phyloP scores from a whole-genome alignment of 2,113 vertebrate species.

The Tragulus kanchil region DNA sequence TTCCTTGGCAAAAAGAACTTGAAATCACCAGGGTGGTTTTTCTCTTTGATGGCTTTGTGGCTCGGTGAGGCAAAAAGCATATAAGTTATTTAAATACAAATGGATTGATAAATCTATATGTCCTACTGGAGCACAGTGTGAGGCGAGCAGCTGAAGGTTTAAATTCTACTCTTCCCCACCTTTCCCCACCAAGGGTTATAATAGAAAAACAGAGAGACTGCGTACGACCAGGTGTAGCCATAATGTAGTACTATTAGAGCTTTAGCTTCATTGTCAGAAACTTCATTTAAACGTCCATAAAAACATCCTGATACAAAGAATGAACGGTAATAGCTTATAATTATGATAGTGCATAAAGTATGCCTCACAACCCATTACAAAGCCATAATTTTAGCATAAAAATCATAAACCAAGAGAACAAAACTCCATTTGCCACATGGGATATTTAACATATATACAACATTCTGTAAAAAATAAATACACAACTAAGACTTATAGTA shows the following conservation, averaged over 20 bases:
- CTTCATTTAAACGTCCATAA: slow-evolving; percentile 78
- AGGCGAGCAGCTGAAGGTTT: slow-evolving; percentile 32
- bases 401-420: slow-evolving; percentile 67
- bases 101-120: slow-evolving; percentile 60
- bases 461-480: not conserved
- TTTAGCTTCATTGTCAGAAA: slow-evolving; percentile 71
- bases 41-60: slow-evolving; percentile 45
- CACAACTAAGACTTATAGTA: not conserved
- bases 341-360: slow-evolving; percentile 72
- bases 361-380: slow-evolving; percentile 71
- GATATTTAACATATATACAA: not conserved
- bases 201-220: not conserved
- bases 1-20: slow-evolving; percentile 41
- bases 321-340: slow-evolving; percentile 81
- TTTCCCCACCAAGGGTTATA: slow-evolving; percentile 43
- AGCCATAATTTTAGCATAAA: slow-evolving; percentile 73
- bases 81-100: slow-evolving; percentile 72
- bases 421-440: not conserved
- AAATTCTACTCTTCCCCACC: not conserved
- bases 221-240: slow-evolving; percentile 16
- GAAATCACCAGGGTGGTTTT: slow-evolving; percentile 29
- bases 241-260: not conserved
- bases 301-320: slow-evolving; percentile 75
- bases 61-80: slow-evolving; percentile 33
- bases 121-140: not conserved